Evolutionary conservation across 2,797 vertebrate species (phyloP).

Genomic region (Sebastolobus altivelis): DNA sequence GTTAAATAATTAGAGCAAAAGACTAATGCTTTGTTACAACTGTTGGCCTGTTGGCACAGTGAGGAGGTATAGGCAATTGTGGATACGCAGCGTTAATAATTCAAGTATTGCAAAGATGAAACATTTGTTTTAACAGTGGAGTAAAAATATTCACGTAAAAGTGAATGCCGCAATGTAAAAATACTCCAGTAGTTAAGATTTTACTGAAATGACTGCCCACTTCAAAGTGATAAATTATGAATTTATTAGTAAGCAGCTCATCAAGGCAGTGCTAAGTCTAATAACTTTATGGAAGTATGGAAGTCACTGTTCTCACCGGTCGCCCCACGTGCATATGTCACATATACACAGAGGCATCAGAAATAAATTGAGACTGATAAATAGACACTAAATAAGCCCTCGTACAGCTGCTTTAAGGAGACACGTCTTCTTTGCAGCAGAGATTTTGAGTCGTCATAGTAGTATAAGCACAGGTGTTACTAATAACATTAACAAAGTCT

Average conservation of each 20-base stretch:
- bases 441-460: background rate
- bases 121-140: background rate
- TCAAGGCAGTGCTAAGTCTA: background rate
- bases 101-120: background rate
- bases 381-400: background rate
- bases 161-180: background rate
- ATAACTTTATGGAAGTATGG: background rate
- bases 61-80: background rate
- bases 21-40: background rate
- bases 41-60: background rate
- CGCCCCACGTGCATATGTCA: background rate
- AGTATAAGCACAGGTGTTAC: background rate
- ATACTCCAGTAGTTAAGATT: background rate
- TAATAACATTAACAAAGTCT: background rate
- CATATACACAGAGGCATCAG: background rate
- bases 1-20: slow-evolving; percentile 7
- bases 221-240: background rate
- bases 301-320: background rate
- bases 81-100: background rate
- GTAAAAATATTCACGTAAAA: background rate
- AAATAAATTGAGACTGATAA: background rate
- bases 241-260: background rate
- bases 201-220: background rate
- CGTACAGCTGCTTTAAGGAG: background rate
- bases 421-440: background rate